These are phyloP conservation scores for Amphiprion percula DNA, from an alignment of 2,113 vertebrate genomes.

Conservation along the genomic window DNA sequence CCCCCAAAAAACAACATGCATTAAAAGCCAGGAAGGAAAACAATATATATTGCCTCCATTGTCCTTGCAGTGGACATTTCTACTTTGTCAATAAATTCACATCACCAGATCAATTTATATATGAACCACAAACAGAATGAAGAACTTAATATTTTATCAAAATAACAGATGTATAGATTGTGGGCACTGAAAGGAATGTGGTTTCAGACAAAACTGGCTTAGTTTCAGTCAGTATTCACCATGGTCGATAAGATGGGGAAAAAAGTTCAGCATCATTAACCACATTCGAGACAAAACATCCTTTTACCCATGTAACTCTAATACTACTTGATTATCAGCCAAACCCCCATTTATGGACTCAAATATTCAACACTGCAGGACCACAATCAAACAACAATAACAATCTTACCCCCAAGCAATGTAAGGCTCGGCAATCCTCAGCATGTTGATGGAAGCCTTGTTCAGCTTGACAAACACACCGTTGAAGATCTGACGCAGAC, in stretches of 20 bases:
- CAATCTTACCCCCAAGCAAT: conserved; percentile 96
- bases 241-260: conserved; percentile 86
- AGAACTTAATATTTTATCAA: neutral
- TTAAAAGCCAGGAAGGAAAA: neutral
- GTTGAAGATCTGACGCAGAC: conserved; percentile 98
- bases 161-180: neutral
- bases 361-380: neutral
- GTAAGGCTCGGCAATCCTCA: conserved; percentile 96
- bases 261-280: conserved; percentile 87
- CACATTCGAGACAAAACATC: conserved; percentile 63
- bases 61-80: no score
- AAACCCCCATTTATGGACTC: neutral
- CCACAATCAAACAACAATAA: no score
- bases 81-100: neutral
- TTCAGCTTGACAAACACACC: conserved; percentile 98
- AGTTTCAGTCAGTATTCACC: conserved; percentile 76
- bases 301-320: neutral
- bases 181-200: conserved; percentile 46
- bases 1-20: neutral
- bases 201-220: conserved; percentile 85
- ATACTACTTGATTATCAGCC: neutral
- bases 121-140: no score
- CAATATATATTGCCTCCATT: no score
- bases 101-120: neutral
- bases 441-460: conserved; percentile 99